Percentiles rank a stretch among this genome's conserved stretches.
These are phyloP conservation scores for Columba guinea DNA, from an alignment of 2,797 vertebrate species.

Conservation along the genomic window DNA sequence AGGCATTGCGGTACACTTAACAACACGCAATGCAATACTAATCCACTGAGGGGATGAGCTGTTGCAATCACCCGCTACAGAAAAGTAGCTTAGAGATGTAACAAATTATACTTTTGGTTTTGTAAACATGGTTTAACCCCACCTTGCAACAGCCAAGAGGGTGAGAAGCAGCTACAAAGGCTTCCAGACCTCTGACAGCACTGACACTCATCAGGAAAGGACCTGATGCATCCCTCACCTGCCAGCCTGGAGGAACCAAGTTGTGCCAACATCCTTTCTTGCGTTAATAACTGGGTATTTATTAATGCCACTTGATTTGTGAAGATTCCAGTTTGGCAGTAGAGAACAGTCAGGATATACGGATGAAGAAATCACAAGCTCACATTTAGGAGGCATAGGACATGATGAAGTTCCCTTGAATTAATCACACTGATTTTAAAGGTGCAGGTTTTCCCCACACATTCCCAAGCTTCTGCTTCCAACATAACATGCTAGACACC, in stretches of 20 bases:
- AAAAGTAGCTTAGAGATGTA: not conserved
- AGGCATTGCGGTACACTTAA: not conserved
- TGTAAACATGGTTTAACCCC: not conserved
- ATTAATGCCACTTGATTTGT: not conserved
- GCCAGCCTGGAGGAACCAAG: not conserved
- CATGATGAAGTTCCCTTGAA: not conserved
- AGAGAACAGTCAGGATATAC: not conserved
- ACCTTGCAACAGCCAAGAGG: not conserved
- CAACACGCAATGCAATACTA: rapidly evolving
- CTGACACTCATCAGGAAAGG: rapidly evolving
- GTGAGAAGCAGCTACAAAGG: not conserved
- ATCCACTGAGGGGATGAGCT: not conserved
- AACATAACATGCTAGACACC: not conserved
- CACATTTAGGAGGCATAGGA: rapidly evolving
- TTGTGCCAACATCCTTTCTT: rapidly evolving
- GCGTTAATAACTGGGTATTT: rapidly evolving
- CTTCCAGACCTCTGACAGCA: not conserved
- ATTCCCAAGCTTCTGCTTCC: not conserved
- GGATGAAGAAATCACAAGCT: not conserved
- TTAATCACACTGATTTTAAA: not conserved
- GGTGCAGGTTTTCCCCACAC: not conserved
- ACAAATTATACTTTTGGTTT: not conserved
- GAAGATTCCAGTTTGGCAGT: not conserved
- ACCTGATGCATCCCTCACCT: not conserved
- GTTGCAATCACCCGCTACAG: not conserved